Conservation (phyloP, 2,113 vertebrate species). For the Tapirus terrestris region DNA sequence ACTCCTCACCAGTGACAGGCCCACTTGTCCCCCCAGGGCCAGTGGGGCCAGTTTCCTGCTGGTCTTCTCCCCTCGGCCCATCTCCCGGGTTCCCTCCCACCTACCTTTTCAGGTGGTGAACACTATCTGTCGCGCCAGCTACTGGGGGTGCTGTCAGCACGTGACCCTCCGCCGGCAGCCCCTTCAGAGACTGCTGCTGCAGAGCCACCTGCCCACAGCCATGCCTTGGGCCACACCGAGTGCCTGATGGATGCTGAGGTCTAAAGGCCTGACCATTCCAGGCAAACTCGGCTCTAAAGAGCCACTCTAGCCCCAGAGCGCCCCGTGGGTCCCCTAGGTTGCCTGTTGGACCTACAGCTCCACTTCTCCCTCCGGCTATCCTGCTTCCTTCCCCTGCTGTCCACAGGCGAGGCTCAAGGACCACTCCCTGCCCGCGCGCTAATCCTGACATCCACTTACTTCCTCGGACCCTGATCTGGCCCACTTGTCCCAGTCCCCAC, state of each 20-base stretch:
- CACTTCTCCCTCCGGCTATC: not conserved
- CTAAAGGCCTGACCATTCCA: not conserved
- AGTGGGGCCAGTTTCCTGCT: not conserved
- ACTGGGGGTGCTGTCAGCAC: not conserved
- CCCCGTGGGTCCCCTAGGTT: not conserved
- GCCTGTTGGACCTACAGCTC: not conserved
- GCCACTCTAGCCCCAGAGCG: not conserved
- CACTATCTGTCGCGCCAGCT: not conserved
- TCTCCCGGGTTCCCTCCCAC: not conserved
- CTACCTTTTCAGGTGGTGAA: not conserved
- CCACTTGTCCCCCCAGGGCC: not conserved
- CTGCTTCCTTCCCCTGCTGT: not conserved
- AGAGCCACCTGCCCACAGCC: not conserved
- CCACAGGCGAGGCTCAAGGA: not conserved
- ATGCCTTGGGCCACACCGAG: rapidly evolving
- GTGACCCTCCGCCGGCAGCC: not conserved
- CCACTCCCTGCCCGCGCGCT: not conserved
- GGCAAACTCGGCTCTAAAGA: not conserved
- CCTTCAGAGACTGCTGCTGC: not conserved
- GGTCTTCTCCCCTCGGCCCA: not conserved
- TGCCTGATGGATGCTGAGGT: not conserved
- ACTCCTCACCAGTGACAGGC: not conserved
- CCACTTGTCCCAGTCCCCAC: no score
- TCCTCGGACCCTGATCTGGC: not conserved
- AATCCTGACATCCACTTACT: not conserved